A percentile compares a stretch with the other conserved stretches of the same genome.
These are phyloP conservation scores for Dasypogon diadema DNA, from an alignment of 2,888 invertebrate species.

Conservation along the genomic window DNA sequence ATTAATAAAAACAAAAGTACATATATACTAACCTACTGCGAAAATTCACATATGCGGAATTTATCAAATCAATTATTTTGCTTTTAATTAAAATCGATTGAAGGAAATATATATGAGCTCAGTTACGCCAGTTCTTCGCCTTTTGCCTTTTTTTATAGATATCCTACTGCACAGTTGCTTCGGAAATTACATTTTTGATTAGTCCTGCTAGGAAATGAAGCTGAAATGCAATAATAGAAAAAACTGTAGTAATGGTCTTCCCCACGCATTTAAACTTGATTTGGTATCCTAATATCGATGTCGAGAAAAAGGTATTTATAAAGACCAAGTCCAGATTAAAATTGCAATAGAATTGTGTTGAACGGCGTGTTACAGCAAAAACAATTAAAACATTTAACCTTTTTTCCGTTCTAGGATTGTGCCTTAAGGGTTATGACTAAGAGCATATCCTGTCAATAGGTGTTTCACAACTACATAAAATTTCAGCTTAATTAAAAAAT, in stretches of 20 bases:
- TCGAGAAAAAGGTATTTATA: too few relatives aligned
- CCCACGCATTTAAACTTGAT: constrained; percentile 10
- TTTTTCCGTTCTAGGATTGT: constrained; percentile 13
- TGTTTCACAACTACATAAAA: not conserved
- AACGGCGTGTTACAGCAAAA: constrained; percentile 24
- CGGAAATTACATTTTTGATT: constrained; percentile 70
- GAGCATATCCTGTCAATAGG: not conserved
- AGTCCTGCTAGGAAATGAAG: constrained; percentile 68
- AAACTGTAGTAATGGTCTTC: constrained; percentile 49
- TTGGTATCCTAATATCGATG: not conserved
- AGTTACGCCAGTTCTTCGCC: not conserved
- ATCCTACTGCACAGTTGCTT: constrained; percentile 54
- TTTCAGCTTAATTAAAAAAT: constrained; percentile 45
- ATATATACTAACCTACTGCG: too few relatives aligned
- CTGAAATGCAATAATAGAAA: constrained; percentile 68
- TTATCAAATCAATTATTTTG: constrained; percentile 36
- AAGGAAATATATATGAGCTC: constrained; percentile 24
- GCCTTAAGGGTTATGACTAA: too few relatives aligned
- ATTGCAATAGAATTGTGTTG: not conserved
- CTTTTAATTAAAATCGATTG: constrained; percentile 43
- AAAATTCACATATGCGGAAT: not conserved
- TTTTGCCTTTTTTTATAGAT: constrained; percentile 1
- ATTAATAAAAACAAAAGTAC: too few relatives aligned
- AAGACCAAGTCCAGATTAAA: not conserved
- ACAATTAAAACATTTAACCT: constrained; percentile 4